phyloP scores from a whole-genome alignment of 2,797 vertebrate genomes.

The Mus minutoides region DNA sequence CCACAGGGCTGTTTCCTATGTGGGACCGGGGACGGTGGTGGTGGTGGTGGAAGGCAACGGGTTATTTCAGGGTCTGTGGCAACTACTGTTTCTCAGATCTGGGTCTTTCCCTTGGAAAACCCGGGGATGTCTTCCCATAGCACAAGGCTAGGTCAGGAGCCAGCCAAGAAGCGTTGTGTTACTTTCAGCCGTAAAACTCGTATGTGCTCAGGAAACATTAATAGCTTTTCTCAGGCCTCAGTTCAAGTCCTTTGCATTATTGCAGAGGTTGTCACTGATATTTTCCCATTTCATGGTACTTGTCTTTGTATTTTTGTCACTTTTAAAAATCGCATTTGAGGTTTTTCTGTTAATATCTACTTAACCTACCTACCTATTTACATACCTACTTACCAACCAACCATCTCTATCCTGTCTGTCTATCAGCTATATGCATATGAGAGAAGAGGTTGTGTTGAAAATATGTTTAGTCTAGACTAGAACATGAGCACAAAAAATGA shows the following conservation, averaged over 20 bases:
- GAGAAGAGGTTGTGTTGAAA: neutral
- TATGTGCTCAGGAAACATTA: neutral
- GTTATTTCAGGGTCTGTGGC: neutral
- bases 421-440: neutral
- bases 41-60: neutral
- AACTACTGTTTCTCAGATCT: neutral
- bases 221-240: slow-evolving; percentile 15
- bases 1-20: neutral
- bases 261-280: neutral
- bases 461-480: neutral
- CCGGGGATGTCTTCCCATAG: neutral
- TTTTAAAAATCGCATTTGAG: neutral
- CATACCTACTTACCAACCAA: too few relatives aligned
- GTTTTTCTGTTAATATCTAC: neutral
- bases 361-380: neutral
- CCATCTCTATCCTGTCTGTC: neutral
- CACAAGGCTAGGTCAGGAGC: neutral
- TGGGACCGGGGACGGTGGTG: neutral
- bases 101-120: neutral
- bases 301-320: neutral
- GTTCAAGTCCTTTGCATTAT: slow-evolving; percentile 12
- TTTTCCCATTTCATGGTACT: neutral
- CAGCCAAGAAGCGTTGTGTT: neutral
- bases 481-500: neutral
- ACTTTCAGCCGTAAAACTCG: neutral